A percentile compares a stretch with the other conserved stretches of the same genome.
Conservation (phyloP, 2,888 invertebrate species). For the Timandra comae region DNA sequence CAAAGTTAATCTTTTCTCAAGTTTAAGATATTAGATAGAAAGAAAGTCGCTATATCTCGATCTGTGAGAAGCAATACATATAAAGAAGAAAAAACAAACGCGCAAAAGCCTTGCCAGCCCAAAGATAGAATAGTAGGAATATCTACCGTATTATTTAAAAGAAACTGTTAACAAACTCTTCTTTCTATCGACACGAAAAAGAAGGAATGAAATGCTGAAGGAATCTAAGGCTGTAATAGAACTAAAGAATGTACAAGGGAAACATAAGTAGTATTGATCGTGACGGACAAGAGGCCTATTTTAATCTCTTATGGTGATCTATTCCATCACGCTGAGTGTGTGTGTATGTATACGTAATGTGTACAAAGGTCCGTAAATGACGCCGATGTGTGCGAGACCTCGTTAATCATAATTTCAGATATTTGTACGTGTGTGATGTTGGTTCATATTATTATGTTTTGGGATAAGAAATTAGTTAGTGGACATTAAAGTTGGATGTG, state of each 20-base stretch:
- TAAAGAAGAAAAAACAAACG: no score
- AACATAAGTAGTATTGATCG: constrained; percentile 47
- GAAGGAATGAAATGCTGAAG: no score
- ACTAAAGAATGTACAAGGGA: neutral
- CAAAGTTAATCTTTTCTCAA: no score
- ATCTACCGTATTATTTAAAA: no score
- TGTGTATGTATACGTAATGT: constrained; percentile 19
- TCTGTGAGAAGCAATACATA: no score
- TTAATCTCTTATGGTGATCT: constrained; percentile 60
- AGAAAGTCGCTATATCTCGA: no score
- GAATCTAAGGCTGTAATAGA: no score
- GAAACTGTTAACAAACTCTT: no score
- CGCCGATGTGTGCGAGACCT: constrained; percentile 59
- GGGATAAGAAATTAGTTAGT: constrained; percentile 78
- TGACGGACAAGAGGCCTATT: constrained; percentile 44
- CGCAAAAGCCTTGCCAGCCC: no score
- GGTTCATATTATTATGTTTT: constrained; percentile 75
- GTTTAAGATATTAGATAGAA: no score
- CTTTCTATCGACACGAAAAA: no score
- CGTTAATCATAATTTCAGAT: constrained; percentile 78
- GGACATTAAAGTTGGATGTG: constrained; percentile 70
- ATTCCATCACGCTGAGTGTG: constrained; percentile 44
- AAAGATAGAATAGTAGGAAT: no score
- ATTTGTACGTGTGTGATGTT: constrained; percentile 73
- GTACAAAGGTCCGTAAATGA: constrained; percentile 35